These are phyloP conservation scores for Heteractis magnifica DNA, from an alignment of 92 coral and sea anemone species.

Conservation along the genomic window DNA sequence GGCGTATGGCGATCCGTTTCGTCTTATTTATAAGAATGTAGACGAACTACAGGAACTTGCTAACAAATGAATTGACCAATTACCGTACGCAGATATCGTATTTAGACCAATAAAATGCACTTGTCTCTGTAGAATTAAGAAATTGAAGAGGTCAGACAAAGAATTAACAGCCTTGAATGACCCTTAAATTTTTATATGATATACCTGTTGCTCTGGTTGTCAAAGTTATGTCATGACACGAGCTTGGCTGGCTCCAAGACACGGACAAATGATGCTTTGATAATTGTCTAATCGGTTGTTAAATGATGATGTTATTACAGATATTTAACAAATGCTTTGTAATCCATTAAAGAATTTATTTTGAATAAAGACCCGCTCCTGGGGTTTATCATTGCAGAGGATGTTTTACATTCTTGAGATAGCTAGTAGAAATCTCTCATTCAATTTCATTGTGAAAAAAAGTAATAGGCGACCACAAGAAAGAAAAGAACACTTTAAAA, in stretches of 20 bases:
- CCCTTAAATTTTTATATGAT: slow-evolving; percentile 5
- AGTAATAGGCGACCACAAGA: slow-evolving; percentile 14
- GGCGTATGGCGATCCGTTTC: neutral
- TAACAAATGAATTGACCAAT: neutral
- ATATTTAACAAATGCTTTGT: slow-evolving; percentile 21
- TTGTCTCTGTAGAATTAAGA: slow-evolving; percentile 1
- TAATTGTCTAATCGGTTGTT: slow-evolving; percentile 58
- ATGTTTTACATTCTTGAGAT: slow-evolving; percentile 41
- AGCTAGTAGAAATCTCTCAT: slow-evolving; percentile 17
- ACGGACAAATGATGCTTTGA: slow-evolving; percentile 44
- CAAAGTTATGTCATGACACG: slow-evolving; percentile 15
- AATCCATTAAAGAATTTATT: neutral
- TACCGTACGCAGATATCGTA: neutral
- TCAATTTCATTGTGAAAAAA: slow-evolving; percentile 20
- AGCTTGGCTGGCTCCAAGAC: slow-evolving; percentile 31
- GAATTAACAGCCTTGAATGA: neutral
- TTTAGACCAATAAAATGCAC: slow-evolving; percentile 9
- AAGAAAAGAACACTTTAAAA: slow-evolving; percentile 19
- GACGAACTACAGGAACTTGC: neutral
- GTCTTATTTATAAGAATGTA: neutral
- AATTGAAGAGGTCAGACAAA: neutral
- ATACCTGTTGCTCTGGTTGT: neutral
- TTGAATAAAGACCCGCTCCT: slow-evolving; percentile 40
- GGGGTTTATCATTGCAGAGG: slow-evolving; percentile 41
- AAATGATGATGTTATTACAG: slow-evolving; percentile 31